Percentiles rank a stretch among this genome's conserved stretches.
Conservation (phyloP, 2,113 vertebrate genomes). For the Aegypius monachus region DNA sequence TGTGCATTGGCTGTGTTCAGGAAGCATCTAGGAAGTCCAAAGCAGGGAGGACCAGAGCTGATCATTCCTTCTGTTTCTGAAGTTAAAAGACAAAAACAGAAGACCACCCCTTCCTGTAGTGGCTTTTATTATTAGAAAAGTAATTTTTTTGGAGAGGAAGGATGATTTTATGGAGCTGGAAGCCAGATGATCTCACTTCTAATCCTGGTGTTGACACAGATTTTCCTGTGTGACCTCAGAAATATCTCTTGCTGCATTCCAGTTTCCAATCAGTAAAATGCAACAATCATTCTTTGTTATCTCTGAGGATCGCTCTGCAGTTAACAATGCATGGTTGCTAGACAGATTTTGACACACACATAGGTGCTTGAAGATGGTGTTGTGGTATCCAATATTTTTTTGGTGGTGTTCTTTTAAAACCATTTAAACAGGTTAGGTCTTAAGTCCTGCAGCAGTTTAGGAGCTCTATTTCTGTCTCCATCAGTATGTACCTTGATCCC, state of each 20-base stretch:
- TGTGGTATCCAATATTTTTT: background rate
- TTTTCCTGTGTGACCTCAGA: conserved; percentile 30
- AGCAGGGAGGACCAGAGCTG: background rate
- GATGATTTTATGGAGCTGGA: conserved; percentile 32
- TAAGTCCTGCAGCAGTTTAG: background rate
- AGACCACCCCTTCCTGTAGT: conserved; percentile 3
- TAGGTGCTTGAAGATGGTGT: background rate
- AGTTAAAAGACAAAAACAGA: conserved; percentile 3
- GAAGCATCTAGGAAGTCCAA: background rate
- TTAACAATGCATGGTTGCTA: background rate
- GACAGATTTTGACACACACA: background rate
- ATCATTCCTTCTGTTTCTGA: background rate
- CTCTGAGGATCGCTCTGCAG: background rate
- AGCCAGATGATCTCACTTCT: conserved; percentile 42
- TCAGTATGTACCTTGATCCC: background rate
- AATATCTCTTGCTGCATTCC: background rate
- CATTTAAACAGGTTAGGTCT: background rate
- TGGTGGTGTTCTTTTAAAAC: background rate
- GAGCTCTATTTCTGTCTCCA: background rate
- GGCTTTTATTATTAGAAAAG: conserved; percentile 45
- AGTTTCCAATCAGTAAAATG: background rate
- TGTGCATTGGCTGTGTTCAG: background rate
- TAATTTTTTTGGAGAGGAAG: background rate
- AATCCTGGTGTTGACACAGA: conserved; percentile 37
- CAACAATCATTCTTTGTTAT: background rate